A percentile compares a stretch with the other conserved stretches of the same genome.
These are phyloP conservation scores for Clunio marinus DNA, from an alignment of 2,888 invertebrate genomes.

Conservation along the genomic window DNA sequence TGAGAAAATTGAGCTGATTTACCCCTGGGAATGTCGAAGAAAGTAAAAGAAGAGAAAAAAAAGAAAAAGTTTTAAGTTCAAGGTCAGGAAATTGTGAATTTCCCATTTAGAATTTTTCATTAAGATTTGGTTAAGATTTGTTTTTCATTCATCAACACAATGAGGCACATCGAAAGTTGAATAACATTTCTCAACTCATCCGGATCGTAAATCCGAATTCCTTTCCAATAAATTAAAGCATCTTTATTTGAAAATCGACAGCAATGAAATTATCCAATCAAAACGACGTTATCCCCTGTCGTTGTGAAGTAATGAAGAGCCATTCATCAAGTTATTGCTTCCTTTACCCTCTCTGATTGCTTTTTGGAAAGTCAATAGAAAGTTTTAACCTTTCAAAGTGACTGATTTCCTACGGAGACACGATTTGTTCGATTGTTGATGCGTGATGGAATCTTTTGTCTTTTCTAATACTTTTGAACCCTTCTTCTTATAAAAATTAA, in stretches of 20 bases:
- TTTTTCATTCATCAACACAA: too few relatives aligned
- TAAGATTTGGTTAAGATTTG: too few relatives aligned
- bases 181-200: too few relatives aligned
- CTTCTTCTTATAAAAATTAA: not conserved
- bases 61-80: too few relatives aligned
- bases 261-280: conserved; percentile 31
- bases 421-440: not conserved
- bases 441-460: not conserved
- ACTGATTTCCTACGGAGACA: not conserved
- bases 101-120: too few relatives aligned
- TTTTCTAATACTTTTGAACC: not conserved
- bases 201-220: too few relatives aligned
- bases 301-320: conserved; percentile 2
- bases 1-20: too few relatives aligned
- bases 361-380: not conserved
- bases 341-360: conserved; percentile 29
- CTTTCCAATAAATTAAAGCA: too few relatives aligned
- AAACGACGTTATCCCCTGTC: conserved; percentile 30
- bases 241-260: not conserved
- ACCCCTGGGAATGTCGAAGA: too few relatives aligned
- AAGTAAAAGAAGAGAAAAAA: too few relatives aligned
- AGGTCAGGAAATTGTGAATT: too few relatives aligned
- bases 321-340: conserved; percentile 35
- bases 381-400: not conserved
- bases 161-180: too few relatives aligned